Percentiles rank a stretch among this genome's conserved stretches.
Conservation (phyloP, 2,797 vertebrate genomes). For the Crenuchus spilurus region DNA sequence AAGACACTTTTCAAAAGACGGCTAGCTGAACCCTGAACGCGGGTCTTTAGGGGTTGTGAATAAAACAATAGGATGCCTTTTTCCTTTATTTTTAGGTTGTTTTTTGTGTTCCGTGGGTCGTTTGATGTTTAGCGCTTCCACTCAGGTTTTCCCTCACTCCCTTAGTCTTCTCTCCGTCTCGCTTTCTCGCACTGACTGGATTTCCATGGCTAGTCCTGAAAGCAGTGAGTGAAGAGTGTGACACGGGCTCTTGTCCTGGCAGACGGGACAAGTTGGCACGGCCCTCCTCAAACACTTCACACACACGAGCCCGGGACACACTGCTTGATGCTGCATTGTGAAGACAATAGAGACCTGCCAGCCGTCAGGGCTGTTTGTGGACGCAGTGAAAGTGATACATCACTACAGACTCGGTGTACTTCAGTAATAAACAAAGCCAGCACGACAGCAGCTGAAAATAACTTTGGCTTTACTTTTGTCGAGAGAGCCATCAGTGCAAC, state of each 20-base stretch:
- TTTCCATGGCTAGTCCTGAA: constrained; percentile 33
- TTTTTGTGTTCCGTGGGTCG: too few species aligned
- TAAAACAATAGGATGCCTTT: neutral
- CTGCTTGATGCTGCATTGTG: constrained; percentile 19
- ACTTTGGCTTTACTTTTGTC: too few species aligned
- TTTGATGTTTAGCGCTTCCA: constrained; percentile 1
- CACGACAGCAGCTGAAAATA: too few species aligned
- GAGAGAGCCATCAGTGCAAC: too few species aligned
- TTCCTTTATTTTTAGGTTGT: neutral
- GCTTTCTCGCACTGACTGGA: constrained; percentile 24
- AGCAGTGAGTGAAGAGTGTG: constrained; percentile 15
- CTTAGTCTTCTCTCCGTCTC: neutral
- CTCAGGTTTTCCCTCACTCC: neutral
- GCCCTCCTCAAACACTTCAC: constrained; percentile 21
- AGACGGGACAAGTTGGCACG: constrained; percentile 26
- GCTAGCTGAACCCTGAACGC: constrained; percentile 16
- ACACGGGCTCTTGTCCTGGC: constrained; percentile 38
- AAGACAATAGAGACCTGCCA: constrained; percentile 31
- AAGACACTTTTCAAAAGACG: constrained; percentile 28
- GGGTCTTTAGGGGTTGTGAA: constrained; percentile 1
- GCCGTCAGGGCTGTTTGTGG: constrained; percentile 9
- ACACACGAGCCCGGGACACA: constrained; percentile 48
- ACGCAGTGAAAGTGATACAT: neutral
- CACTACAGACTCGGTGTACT: too few species aligned
- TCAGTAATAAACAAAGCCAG: too few species aligned